phyloP scores from a whole-genome alignment of 2,113 vertebrate genomes.

The Pseudorhombus dupliciocellatus region DNA sequence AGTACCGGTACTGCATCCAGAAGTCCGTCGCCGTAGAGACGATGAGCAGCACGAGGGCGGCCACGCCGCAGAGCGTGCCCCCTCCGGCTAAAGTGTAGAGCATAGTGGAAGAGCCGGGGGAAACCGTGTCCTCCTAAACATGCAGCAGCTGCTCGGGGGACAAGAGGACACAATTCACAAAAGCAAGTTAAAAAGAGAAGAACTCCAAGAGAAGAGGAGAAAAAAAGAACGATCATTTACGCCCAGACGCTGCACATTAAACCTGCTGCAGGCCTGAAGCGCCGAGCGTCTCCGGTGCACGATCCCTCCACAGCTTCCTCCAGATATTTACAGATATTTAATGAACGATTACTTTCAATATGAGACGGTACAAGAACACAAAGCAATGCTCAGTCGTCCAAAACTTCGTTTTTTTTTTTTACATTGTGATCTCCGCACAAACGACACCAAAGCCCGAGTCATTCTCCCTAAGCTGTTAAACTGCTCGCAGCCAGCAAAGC shows the following conservation, averaged over 20 bases:
- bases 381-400: too few species aligned
- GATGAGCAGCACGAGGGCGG: conserved; percentile 83
- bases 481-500: conserved; percentile 30
- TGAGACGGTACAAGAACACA: too few species aligned
- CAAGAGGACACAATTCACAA: background rate
- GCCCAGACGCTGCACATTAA: too few species aligned
- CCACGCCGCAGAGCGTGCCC: conserved; percentile 83
- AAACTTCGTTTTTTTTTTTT: too few species aligned
- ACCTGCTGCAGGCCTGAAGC: too few species aligned
- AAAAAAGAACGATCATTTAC: too few species aligned
- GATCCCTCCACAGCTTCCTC: too few species aligned
- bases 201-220: too few species aligned
- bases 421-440: background rate
- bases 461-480: conserved; percentile 19
- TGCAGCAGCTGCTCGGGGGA: conserved; percentile 39
- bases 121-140: conserved; percentile 59
- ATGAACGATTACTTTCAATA: too few species aligned
- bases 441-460: background rate
- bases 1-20: conserved; percentile 87
- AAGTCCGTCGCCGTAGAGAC: conserved; percentile 85
- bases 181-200: too few species aligned
- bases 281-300: too few species aligned
- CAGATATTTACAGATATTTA: too few species aligned
- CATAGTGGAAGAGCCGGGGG: conserved; percentile 69
- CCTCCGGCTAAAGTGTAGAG: conserved; percentile 82